Conservation (phyloP, 2,113 vertebrate genomes). For the Lasiurus cinereus region DNA sequence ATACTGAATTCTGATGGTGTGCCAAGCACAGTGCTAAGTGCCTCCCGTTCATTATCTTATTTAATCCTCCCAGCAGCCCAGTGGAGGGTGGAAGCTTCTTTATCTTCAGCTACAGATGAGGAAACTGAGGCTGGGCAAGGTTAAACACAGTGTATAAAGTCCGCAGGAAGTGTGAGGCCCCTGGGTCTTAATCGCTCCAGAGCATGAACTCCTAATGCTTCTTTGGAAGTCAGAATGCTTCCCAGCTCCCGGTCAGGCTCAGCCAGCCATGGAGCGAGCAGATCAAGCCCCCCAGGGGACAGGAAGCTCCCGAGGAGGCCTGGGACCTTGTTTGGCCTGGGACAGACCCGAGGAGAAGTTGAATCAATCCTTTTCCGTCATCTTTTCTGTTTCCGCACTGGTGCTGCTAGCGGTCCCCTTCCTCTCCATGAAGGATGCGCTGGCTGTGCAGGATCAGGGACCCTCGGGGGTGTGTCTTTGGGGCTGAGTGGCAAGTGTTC, state of each 20-base stretch:
- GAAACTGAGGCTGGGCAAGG: neutral
- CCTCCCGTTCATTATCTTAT: neutral
- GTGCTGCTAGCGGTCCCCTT: neutral
- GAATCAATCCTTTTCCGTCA: neutral
- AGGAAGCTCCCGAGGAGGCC: neutral
- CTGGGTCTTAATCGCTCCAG: neutral
- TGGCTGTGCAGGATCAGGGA: accelerated
- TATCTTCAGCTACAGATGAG: neutral
- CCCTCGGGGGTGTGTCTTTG: neutral
- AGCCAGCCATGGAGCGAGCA: too few species aligned
- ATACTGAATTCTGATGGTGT: neutral
- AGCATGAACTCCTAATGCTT: neutral
- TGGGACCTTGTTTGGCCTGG: too few species aligned
- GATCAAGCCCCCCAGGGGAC: neutral
- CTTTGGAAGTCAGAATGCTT: neutral
- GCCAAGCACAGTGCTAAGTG: neutral
- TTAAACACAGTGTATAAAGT: neutral
- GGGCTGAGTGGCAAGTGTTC: neutral
- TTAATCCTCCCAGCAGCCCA: neutral
- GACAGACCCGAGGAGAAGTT: neutral
- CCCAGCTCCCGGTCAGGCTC: neutral
- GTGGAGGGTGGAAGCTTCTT: neutral
- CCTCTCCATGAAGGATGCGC: neutral
- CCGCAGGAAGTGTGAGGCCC: neutral
- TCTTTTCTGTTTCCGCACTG: neutral